phyloP scores from a whole-genome alignment of 2,888 invertebrate species.

The Sphaerophoria rueppellii region DNA sequence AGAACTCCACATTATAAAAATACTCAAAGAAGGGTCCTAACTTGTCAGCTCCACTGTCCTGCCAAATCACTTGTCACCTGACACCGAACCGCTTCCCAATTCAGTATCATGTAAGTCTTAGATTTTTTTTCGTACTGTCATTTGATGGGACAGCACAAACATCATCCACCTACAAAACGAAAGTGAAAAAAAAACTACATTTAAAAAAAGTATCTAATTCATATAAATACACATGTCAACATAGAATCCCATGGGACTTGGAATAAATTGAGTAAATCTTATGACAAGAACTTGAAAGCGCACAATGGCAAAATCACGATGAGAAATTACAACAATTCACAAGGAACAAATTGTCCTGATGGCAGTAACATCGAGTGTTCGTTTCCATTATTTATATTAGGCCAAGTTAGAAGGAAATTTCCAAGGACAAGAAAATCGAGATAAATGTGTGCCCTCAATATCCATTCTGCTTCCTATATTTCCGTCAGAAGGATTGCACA shows the following conservation, averaged over 20 bases:
- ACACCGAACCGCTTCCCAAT: slow-evolving; percentile 35
- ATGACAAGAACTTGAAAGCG: slow-evolving; percentile 70
- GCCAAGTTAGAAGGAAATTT: slow-evolving; percentile 11
- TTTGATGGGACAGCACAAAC: slow-evolving; percentile 29
- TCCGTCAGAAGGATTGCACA: slow-evolving; percentile 54
- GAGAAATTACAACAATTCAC: slow-evolving; percentile 73
- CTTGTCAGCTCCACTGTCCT: too few relatives aligned
- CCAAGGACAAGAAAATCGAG: slow-evolving; percentile 36
- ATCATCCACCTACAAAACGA: not conserved
- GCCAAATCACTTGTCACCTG: slow-evolving; percentile 38
- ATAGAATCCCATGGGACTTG: slow-evolving; percentile 50
- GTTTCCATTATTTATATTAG: slow-evolving; percentile 39
- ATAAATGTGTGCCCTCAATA: slow-evolving; percentile 59
- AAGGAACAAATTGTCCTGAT: slow-evolving; percentile 69
- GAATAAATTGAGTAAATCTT: slow-evolving; percentile 73
- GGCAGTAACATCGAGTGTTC: slow-evolving; percentile 62
- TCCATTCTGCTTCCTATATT: slow-evolving; percentile 22
- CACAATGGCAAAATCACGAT: slow-evolving; percentile 73
- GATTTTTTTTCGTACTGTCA: slow-evolving; percentile 37
- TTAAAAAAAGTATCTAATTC: slow-evolving; percentile 12
- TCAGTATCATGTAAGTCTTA: slow-evolving; percentile 7
- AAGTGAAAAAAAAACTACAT: not conserved
- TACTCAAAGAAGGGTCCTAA: too few relatives aligned
- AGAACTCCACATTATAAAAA: too few relatives aligned
- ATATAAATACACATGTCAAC: slow-evolving; percentile 60